These are phyloP conservation scores for Drosophila mayri DNA, from an alignment of 1,140 invertebrate genomes.

Conservation along the genomic window DNA sequence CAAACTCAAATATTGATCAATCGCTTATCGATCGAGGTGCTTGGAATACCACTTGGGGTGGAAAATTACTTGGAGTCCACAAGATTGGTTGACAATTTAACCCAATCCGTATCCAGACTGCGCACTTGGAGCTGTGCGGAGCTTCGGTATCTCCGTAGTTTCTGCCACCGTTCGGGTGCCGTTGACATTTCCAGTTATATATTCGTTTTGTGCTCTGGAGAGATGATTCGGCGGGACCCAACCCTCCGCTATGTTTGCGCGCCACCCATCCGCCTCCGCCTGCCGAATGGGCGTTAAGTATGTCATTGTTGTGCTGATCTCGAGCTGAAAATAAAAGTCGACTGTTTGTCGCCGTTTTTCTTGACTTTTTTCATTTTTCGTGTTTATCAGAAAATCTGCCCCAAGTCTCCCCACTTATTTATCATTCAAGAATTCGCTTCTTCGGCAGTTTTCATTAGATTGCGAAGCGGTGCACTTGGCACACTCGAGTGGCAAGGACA, in stretches of 20 bases:
- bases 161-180: constrained; percentile 24
- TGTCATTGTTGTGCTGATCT: constrained; percentile 71
- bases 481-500: not conserved
- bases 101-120: constrained; percentile 9
- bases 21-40: constrained; percentile 20
- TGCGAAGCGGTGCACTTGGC: constrained; percentile 70
- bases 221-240: constrained; percentile 24
- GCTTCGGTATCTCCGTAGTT: constrained; percentile 38
- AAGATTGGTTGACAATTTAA: constrained; percentile 11
- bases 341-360: constrained; percentile 71
- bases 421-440: constrained; percentile 66
- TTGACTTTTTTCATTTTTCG: constrained; percentile 79
- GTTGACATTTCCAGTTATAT: constrained; percentile 57
- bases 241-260: constrained; percentile 24
- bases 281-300: constrained; percentile 77
- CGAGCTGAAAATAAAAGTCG: constrained; percentile 47
- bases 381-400: constrained; percentile 75
- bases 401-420: constrained; percentile 57
- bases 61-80: constrained; percentile 56
- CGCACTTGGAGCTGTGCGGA: not conserved
- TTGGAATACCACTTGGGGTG: constrained; percentile 32
- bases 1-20: constrained; percentile 47
- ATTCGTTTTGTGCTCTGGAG: constrained; percentile 29
- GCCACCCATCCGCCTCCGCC: constrained; percentile 34
- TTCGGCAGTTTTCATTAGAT: constrained; percentile 80